Base-by-base conservation (phyloP, 2,113 vertebrate genomes). In the Phaethon lepturus region DNA sequence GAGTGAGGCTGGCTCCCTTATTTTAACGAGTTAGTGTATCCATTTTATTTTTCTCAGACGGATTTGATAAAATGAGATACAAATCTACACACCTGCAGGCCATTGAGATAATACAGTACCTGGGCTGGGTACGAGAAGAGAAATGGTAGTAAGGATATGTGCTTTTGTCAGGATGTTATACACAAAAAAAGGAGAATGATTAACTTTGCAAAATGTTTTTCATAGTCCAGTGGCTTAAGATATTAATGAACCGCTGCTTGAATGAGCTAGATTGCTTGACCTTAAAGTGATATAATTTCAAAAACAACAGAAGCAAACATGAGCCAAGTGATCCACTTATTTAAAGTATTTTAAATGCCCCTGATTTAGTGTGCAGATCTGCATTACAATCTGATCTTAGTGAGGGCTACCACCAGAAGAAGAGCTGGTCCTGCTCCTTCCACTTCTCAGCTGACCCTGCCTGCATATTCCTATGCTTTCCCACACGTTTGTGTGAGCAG, bases 31-130 rank as follows among this genome's bases (percentile, higher is more conserved):
- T 89, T 74, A 72, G 25, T 82, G 52, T 67, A 89, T 74, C 53
- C 62, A 17, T 81, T 96, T 86, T 74, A 38, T 87, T 96, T 96
- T 91, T 89, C 69, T 67, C 28, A 50, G 64, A 7, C 4, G 1
- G 40, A 58, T 73, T 84, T 84, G 80, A 89, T 75, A 87, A 91
- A 95, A 75, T 33, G 69, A 89, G 76, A 81, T 84, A 75, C 64
- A 89, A 81, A 84, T 91, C 86, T 88, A 49, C 64, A 62, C 89
- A 89, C 89, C 88, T 96, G 93, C 91, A 95, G 92, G 63, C 84
- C 66, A 44, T n/a, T 82, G 90, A 92, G 88, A 72, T 93, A 87
- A 78, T 52, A 26, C 69, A 72, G 40, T 52, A 31, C 44, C 85
- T 62, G 50, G 45, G 19, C 45, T 33, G 33, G 18, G 23, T 50